Base-by-base conservation (phyloP, 2,797 vertebrate species). In the Fistularia commersonii region DNA sequence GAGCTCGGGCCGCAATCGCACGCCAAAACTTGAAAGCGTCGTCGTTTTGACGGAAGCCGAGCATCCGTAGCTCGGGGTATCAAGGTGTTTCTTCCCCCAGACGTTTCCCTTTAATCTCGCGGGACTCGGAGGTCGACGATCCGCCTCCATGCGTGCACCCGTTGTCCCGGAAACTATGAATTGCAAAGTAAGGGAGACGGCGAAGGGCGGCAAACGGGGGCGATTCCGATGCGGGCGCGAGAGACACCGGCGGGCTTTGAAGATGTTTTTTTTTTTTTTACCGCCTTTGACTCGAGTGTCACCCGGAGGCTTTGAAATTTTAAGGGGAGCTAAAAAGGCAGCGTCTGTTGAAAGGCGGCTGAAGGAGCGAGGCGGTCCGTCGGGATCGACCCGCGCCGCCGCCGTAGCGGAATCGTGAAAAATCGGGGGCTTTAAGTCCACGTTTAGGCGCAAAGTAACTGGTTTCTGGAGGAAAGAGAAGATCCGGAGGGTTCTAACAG, bases 251-350 rank as follows among this genome's bases (percentile, higher is more conserved):
- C 54, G 52, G 58, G 55, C 68, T 85, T 81, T 86, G 76, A 86
- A 78, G 63, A 51, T 50, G 59, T 70, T 83, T 74, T 7, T 37
- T 7, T 37, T 37, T 37, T 37, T 37, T 38, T 11, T 41, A 72
- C 58, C 35, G 48, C 54, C 56, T 70, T 50, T 58, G 60, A 63
- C 63, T 66, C 54, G 15, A 59, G 68, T 68, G 73, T 72, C 75
- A 72, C 48, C 8, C 11, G 7, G 54, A 42, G 59, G 54, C 74
- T 86, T 87, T 83, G 81, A 78, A 78, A 70, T 54, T 69, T 46
- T 64, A 48, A 72, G 61, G 74, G 61, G 71, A 74, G 69, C 66
- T 23, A 4, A 8, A 61, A 57, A 80, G 72, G 72, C 58, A 58
- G 61, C 52, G 58, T 53, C 23, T 45, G 58, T 69, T 75, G 55